Evolutionary conservation across 2,113 vertebrate species (phyloP), one percentile per base, ranked within the genome.

Genomic region (Actenoides lindsayi): DNA sequence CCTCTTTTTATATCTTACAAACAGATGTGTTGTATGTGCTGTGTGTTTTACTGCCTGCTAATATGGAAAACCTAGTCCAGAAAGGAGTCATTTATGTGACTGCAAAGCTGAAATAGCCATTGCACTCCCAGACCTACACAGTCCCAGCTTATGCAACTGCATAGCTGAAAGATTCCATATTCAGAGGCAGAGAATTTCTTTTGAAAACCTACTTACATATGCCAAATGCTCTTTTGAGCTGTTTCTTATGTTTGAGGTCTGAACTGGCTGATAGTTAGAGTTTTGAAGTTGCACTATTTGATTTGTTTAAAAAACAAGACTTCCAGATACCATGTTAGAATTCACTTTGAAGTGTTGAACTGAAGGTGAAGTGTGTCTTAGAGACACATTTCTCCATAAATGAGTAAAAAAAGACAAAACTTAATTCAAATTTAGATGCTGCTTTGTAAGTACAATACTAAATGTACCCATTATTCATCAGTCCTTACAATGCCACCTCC

Each of bases 21-120:
- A 86, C 1, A 71, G 33, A 42, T 4, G 0, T 62, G 33, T 33
- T 65, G 10, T 57, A 70, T 7, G 14, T 5, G 1, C 4, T 51
- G 4, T 18, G 19, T 53, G 5, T 42, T 79, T 70, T 28, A 41
- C 21, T 75, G 3, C 3, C 79, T 63, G 21, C 11, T 83, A 41
- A 44, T 68, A 27, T 41, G 10, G 31, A 83, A 93, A 76, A 56
- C 6, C 37, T 41, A 76, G 76, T 54, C 18, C 48, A 46, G 12
- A 60, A 51, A 37, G 11, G 19, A 83, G 2, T 31, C 0, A 13
- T 53, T 71, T 44, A 39, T 42, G 8, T 39, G 54, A 78, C n/a
- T 70, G 5, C 27, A 57, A 23, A 70, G 31, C 11, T 21, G 37
- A 95, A 14, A 6, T 25, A 78, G 28, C 4, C 33, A 78, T 4